phyloP scores from a whole-genome alignment of 2,888 invertebrate species.

The Gari tellinella region DNA sequence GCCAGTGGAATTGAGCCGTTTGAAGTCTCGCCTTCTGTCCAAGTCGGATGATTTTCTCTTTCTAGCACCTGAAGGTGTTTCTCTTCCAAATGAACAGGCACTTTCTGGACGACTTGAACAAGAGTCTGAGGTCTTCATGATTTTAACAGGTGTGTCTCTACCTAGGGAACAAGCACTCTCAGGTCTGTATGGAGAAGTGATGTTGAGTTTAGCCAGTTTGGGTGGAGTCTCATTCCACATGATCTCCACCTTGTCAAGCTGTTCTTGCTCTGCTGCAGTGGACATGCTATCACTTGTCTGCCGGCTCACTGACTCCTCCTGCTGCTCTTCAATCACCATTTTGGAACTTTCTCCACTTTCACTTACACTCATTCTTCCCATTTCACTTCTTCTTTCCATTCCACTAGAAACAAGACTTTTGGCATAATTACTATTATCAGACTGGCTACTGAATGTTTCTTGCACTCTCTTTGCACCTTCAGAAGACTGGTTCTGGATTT shows the following conservation, averaged over 20 bases:
- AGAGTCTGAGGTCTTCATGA: slow-evolving; percentile 31
- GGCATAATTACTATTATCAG: no score
- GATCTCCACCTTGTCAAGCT: slow-evolving; percentile 32
- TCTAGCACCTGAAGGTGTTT: slow-evolving; percentile 64
- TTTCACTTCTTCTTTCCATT: no score
- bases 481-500: no score
- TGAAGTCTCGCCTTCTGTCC: slow-evolving; percentile 42
- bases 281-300: no score
- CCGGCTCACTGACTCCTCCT: no score
- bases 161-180: slow-evolving; percentile 61
- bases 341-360: no score
- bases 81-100: slow-evolving; percentile 63
- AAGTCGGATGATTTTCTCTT: slow-evolving; percentile 64
- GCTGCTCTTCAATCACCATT: no score
- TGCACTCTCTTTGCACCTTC: no score
- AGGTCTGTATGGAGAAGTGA: slow-evolving; percentile 54
- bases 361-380: no score
- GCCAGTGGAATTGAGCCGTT: slow-evolving; percentile 61
- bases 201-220: slow-evolving; percentile 55
- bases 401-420: no score
- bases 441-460: no score
- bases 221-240: slow-evolving; percentile 47
- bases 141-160: slow-evolving; percentile 41
- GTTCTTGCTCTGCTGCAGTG: not conserved
- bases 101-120: slow-evolving; percentile 60